Evolutionary conservation across 2,113 vertebrate species (phyloP).

Genomic region (Nothocercus nigrocapillus): DNA sequence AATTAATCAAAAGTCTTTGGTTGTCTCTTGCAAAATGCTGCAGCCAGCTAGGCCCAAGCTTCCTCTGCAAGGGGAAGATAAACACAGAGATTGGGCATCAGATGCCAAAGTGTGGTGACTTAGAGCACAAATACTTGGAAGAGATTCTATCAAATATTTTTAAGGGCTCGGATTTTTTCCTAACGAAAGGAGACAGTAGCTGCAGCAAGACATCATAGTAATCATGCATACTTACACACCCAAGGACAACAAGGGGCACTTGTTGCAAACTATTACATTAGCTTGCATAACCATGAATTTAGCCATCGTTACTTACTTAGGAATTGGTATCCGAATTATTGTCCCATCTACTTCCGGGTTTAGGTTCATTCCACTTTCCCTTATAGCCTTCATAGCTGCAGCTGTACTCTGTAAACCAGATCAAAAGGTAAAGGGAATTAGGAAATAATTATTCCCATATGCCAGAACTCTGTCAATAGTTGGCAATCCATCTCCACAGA

Average conservation of each 20-base stretch:
- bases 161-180: not conserved
- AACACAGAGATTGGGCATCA: not conserved
- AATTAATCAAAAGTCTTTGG: not conserved
- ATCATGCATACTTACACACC: rapidly evolving
- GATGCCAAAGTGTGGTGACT: not conserved
- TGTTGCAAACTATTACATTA: rapidly evolving
- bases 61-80: not conserved
- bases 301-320: slow-evolving; percentile 85
- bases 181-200: not conserved
- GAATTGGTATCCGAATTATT: slow-evolving; percentile 92
- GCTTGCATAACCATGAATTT: not conserved
- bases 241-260: not conserved
- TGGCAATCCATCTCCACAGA: slow-evolving; percentile 84
- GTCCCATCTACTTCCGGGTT: slow-evolving; percentile 94
- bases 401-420: slow-evolving; percentile 87
- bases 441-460: slow-evolving; percentile 89
- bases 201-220: not conserved
- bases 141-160: not conserved
- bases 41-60: not conserved
- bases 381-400: slow-evolving; percentile 88
- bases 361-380: slow-evolving; percentile 95
- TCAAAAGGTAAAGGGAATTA: slow-evolving; percentile 84
- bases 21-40: not conserved
- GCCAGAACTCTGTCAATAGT: slow-evolving; percentile 80
- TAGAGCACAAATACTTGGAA: not conserved